Evolutionary conservation across 92 coral and sea anemone species (phyloP), one percentile per base, ranked within the genome.

Genomic region (Nematostella vectensis): DNA sequence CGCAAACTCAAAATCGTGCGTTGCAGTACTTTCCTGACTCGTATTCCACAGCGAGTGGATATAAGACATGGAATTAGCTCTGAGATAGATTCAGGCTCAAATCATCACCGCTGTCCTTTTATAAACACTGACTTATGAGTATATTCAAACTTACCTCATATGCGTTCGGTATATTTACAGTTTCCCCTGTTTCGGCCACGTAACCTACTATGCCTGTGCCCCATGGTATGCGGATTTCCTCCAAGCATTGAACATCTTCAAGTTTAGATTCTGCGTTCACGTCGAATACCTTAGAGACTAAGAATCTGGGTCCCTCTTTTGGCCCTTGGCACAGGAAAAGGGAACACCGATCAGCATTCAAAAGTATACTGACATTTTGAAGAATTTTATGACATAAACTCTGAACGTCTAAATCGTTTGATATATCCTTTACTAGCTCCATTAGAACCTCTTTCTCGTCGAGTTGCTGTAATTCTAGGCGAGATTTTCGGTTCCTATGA

Each of bases 151-250:
- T 61, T 50, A 93, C 99, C 94, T 93, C 93, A 54, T 93, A 86
- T 27, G 99, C 99, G 58, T 93, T 74, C 24, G 96, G 95, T 56
- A 93, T 93, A 76, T 93, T 93, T 43, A 93, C 96, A 9, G 94
- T 76, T 47, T 93, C 99, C 50, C 99, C 99, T 12, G 95, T 93
- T 54, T 81, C 99, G 51, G 99, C 99, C 4, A 80, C 87, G 43
- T 93, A 93, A 9, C 99, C 99, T 16, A 93, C 96, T 47, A 93
- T 83, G 55, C 99, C 99, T 18, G 99, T 93, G n/a, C 99, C 99
- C 68, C 79, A 47, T 23, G 99, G 94, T 61, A 93, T 83, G 48
- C 89, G 82, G 44, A 93, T 87, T 86, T 93, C 99, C 48, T 86
- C 99, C 52, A 87, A 70, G 48, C 75, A 82, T 69, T 88, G 88